Conservation (phyloP, 1,140 invertebrate species). For the Euura saliciscinereae region DNA sequence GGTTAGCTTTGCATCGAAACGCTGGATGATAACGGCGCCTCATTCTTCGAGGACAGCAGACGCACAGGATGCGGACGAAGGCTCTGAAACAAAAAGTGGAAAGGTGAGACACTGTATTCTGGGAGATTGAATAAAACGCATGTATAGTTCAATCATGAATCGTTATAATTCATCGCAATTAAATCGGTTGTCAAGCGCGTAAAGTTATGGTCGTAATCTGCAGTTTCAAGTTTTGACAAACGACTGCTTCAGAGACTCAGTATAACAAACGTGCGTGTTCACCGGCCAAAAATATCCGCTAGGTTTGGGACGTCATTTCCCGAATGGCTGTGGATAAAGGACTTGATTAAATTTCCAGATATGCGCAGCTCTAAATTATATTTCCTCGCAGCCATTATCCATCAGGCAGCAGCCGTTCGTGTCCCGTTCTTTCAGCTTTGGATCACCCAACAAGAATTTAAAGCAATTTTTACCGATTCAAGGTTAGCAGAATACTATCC, state of each 20-base stretch:
- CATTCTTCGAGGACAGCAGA: conserved; percentile 78
- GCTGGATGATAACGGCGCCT: conserved; percentile 78
- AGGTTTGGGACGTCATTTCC: background rate
- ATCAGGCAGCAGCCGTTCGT: background rate
- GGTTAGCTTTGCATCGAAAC: conserved; percentile 78
- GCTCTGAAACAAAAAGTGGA: conserved; percentile 68
- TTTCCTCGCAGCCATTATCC: background rate
- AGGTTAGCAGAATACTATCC: too few relatives aligned
- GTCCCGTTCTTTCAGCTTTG: background rate
- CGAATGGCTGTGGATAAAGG: background rate
- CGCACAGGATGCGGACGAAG: conserved; percentile 80
- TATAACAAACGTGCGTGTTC: conserved; percentile 1
- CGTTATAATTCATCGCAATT: background rate
- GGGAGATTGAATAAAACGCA: too few relatives aligned
- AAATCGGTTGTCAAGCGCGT: background rate
- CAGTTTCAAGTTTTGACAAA: background rate
- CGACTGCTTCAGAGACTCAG: background rate
- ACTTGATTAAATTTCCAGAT: background rate
- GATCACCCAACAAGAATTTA: background rate
- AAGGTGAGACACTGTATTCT: too few relatives aligned
- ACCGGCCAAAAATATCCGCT: background rate
- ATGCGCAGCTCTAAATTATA: background rate
- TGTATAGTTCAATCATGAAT: too few relatives aligned
- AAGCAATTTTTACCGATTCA: too few relatives aligned
- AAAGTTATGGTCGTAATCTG: background rate